phyloP scores from a whole-genome alignment of 1,140 invertebrate species.

The Penaeus indicus region DNA sequence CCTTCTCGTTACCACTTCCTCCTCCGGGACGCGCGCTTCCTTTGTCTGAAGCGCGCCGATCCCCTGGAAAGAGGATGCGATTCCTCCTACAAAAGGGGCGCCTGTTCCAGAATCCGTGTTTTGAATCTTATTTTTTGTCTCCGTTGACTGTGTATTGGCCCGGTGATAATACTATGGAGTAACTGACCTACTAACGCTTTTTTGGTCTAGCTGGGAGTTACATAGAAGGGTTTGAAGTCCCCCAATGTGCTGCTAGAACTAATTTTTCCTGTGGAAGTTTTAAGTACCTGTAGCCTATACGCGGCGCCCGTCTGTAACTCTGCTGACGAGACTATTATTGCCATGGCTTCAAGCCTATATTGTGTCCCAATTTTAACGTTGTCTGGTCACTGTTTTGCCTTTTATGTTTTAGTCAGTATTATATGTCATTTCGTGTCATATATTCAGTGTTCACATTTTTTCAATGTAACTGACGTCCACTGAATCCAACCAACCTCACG shows the following conservation, averaged over 20 bases:
- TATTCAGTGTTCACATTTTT: conserved; percentile 60
- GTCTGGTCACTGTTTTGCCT: conserved; percentile 64
- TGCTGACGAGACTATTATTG: conserved; percentile 33
- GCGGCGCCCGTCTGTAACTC: conserved; percentile 60
- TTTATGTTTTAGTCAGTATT: conserved; percentile 62
- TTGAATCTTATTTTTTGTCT: conserved; percentile 3
- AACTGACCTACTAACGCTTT: conserved; percentile 52
- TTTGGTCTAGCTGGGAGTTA: conserved; percentile 54
- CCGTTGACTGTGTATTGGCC: conserved; percentile 28
- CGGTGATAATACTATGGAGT: conserved; percentile 45
- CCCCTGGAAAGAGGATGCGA: conserved; percentile 1
- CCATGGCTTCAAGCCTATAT: conserved; percentile 30
- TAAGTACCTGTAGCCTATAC: conserved; percentile 57
- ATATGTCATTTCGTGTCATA: conserved; percentile 62
- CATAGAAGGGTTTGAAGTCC: conserved; percentile 39
- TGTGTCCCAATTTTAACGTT: conserved; percentile 56
- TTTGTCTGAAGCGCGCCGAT: neutral
- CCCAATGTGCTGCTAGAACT: conserved; percentile 47
- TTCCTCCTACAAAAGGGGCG: neutral
- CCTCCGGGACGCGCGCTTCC: neutral
- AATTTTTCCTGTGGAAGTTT: conserved; percentile 49
- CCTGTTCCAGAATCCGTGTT: conserved; percentile 17
- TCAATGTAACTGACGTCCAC: conserved; percentile 46
- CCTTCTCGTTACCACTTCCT: no score
- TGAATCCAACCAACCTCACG: conserved; percentile 40